Evolutionary conservation across 2,113 vertebrate species (phyloP).

Genomic region (Tricholaema leucomelas): DNA sequence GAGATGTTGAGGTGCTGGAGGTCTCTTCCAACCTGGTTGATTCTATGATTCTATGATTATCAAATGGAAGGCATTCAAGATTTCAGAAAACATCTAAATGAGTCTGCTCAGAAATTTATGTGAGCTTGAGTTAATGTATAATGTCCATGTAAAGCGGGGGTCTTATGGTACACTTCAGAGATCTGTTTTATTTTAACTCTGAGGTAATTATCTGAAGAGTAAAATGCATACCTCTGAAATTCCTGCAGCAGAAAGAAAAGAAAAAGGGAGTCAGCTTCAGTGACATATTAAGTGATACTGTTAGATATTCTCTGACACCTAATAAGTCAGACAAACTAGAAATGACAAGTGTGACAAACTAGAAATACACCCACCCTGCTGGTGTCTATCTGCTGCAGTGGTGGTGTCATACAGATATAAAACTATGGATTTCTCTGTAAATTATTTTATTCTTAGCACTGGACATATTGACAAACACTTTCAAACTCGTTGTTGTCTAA

Average conservation of each 20-base stretch:
- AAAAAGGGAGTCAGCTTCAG: not conserved
- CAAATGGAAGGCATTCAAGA: not conserved
- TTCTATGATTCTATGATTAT: no score
- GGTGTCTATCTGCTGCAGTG: not conserved
- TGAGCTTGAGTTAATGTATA: not conserved
- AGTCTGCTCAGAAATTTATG: not conserved
- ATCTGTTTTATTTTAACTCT: not conserved
- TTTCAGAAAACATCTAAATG: not conserved
- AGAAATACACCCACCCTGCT: not conserved
- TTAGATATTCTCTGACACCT: not conserved
- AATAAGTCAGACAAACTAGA: not conserved
- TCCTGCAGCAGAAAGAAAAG: not conserved
- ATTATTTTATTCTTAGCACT: not conserved
- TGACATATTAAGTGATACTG: not conserved
- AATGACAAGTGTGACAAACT: not conserved
- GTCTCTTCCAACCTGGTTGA: no score
- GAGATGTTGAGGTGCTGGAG: no score
- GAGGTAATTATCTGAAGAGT: not conserved
- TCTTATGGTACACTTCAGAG: not conserved
- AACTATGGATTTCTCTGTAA: not conserved
- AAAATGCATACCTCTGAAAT: not conserved
- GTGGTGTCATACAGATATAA: not conserved
- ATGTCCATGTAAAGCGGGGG: not conserved
- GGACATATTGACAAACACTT: constrained; percentile 13
- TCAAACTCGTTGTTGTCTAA: constrained; percentile 2